A percentile compares a stretch with the other conserved stretches of the same genome.
These are phyloP conservation scores for Pterostichus niger DNA, from an alignment of 2,888 invertebrate genomes.

Conservation along the genomic window DNA sequence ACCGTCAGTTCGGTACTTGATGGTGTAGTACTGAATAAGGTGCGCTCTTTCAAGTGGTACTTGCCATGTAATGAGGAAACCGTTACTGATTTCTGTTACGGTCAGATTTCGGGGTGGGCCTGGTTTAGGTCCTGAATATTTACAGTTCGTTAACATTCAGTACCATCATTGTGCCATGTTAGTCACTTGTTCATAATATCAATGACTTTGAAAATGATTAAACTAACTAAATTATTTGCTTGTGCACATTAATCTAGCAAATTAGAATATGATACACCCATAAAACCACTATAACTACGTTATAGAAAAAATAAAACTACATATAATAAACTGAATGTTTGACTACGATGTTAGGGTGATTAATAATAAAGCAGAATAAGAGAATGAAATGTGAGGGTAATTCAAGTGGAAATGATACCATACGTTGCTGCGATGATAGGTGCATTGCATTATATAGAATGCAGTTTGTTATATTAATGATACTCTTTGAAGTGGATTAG, in stretches of 20 bases:
- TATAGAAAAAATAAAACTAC: constrained; percentile 35
- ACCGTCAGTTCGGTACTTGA: constrained; percentile 94
- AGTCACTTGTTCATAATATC: background rate
- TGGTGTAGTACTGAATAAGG: constrained; percentile 92
- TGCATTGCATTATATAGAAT: constrained; percentile 43
- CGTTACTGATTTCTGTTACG: constrained; percentile 92
- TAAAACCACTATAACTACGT: background rate
- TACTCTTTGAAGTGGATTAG: constrained; percentile 54
- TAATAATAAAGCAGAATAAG: constrained; percentile 29
- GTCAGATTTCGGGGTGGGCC: constrained; percentile 94
- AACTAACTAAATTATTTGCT: constrained; percentile 10
- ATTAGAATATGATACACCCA: constrained; percentile 7
- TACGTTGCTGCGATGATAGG: constrained; percentile 38
- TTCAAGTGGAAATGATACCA: constrained; percentile 51
- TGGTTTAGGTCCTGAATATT: constrained; percentile 90
- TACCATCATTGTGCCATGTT: background rate
- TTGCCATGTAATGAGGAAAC: constrained; percentile 95
- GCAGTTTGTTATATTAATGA: constrained; percentile 55
- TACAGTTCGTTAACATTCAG: background rate
- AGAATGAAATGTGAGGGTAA: constrained; percentile 36
- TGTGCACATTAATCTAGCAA: constrained; percentile 28
- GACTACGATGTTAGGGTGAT: constrained; percentile 28
- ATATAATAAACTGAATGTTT: constrained; percentile 17
- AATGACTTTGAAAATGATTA: background rate
- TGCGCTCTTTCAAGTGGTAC: constrained; percentile 89